Conservation (phyloP, 1,140 invertebrate genomes). For the Mya arenaria region DNA sequence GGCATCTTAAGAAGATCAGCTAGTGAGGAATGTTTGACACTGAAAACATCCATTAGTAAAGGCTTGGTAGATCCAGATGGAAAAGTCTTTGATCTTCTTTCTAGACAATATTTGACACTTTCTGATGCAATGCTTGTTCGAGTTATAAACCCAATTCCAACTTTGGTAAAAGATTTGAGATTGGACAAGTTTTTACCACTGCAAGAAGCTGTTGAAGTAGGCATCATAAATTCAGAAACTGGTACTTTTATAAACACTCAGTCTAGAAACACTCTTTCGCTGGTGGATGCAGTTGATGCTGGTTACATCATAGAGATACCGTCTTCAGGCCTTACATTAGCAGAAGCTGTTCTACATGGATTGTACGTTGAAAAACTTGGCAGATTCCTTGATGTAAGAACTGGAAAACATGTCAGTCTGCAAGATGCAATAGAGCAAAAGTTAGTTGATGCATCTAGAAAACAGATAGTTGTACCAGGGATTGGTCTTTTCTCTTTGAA, state of each 20-base stretch:
- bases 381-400: conserved; percentile 49
- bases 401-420: conserved; percentile 29
- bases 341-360: conserved; percentile 68
- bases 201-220: conserved; percentile 90
- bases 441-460: conserved; percentile 38
- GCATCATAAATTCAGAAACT: conserved; percentile 90
- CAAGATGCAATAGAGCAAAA: conserved; percentile 46
- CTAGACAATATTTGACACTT: conserved; percentile 78
- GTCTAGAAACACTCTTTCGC: conserved; percentile 85
- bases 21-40: conserved; percentile 43
- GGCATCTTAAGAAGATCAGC: conserved; percentile 81
- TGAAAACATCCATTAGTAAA: conserved; percentile 81
- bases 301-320: conserved; percentile 76
- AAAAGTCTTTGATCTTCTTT: conserved; percentile 89
- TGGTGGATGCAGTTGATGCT: conserved; percentile 82
- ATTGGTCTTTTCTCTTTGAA: conserved; percentile 40
- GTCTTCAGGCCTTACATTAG: conserved; percentile 61
- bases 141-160: conserved; percentile 47
- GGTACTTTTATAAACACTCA: conserved; percentile 88
- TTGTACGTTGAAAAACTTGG: conserved; percentile 57
- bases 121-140: conserved; percentile 44
- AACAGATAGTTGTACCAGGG: conserved; percentile 48
- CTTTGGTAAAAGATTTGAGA: conserved; percentile 63
- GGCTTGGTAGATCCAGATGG: conserved; percentile 89
- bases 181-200: conserved; percentile 84